Evolutionary conservation across 2,113 vertebrate species (phyloP), one percentile per base, ranked within the genome.

Genomic region (Seriola aureovittata): DNA sequence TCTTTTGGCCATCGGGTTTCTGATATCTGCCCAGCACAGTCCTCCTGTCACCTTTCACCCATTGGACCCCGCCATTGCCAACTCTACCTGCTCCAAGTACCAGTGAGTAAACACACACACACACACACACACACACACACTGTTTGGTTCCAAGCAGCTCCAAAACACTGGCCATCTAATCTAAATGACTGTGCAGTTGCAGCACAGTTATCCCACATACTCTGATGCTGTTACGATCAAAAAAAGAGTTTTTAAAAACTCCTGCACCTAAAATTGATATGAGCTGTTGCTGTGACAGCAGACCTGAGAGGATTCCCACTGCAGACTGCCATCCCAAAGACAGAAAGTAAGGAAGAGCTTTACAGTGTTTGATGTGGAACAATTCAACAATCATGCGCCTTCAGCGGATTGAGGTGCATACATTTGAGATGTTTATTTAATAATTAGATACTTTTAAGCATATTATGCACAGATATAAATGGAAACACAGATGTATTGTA

Each of bases 1-100:
- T 89, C 86, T 99, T 88, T 93, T 99, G 87, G 97, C 96, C 66
- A 84, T 95, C 23, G 98, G 98, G 66, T 99, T 99, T 93, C 96
- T 99, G 82, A 93, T 99, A 0, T 97, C 98, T 4, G 97, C 98
- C 64, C 97, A 97, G 89, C 95, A 97, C 89, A 97, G 97, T 12
- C 98, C 98, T 81, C 95, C 93, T 21, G 91, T 99, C 90, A 97
- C 96, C 67, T 93, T 98, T 83, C 96, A 96, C 83, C 96, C 97
- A 10, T 64, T 93, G 59, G 94, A 96, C 92, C 97, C 97, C 5
- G 88, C 94, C 14, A 92, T 93, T 83, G 94, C 94, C 81, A 99
- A 99, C 88, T 93, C 96, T 7, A 96, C 96, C 89, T 99, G 98
- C 93, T 90, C 94, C 88, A 96, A 95, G 90, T 97, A 99, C 93